A percentile compares a stretch with the other conserved stretches of the same genome.
phyloP scores from a whole-genome alignment of 2,113 vertebrate species.

The Steatornis caripensis region DNA sequence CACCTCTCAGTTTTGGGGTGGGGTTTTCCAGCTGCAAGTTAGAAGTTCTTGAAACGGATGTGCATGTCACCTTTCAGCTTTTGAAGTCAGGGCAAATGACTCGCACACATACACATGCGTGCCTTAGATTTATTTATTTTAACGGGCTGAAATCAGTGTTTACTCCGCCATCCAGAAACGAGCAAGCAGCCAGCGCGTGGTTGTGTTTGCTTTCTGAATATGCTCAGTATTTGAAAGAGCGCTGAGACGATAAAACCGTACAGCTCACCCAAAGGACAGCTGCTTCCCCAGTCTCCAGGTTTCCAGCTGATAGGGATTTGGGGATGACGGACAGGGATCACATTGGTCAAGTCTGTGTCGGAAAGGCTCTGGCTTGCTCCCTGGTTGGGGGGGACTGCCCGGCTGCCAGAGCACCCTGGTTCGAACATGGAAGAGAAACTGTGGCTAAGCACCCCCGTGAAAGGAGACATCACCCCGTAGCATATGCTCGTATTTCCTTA shows the following conservation, averaged over 20 bases:
- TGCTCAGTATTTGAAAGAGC: accelerated
- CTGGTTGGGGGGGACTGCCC: background rate
- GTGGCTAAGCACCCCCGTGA: accelerated
- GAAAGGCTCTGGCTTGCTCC: background rate
- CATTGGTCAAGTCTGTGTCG: background rate
- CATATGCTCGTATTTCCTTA: background rate
- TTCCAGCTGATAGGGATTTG: background rate
- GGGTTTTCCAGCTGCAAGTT: background rate
- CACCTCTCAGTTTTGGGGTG: background rate
- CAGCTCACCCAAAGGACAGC: background rate
- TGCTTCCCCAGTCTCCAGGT: background rate
- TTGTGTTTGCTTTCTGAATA: background rate
- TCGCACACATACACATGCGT: no score
- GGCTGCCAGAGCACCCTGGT: background rate
- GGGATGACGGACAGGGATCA: background rate
- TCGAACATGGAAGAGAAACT: background rate
- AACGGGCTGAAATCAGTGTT: background rate
- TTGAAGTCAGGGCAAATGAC: background rate
- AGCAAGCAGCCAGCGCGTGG: accelerated
- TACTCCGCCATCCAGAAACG: background rate
- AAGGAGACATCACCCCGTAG: background rate
- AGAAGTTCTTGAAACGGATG: background rate
- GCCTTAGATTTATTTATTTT: background rate
- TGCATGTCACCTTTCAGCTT: background rate
- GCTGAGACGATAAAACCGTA: background rate